phyloP scores from a whole-genome alignment of 35 echinoderm and acorn worm genomes.

The Apostichopus parvimensis region DNA sequence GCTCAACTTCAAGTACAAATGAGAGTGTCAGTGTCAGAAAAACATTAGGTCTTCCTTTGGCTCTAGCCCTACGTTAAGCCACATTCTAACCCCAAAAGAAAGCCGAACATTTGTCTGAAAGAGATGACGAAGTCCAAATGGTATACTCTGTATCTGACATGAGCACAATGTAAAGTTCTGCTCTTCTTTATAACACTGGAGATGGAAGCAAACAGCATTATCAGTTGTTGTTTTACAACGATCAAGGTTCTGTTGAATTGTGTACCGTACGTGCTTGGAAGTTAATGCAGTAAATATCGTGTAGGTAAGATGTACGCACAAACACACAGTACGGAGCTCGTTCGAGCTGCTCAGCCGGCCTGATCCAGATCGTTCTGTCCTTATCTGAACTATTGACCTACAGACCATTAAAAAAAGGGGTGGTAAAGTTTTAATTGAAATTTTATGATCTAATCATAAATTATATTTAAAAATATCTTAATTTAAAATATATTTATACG shows the following conservation, averaged over 20 bases:
- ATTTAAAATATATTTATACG: neutral
- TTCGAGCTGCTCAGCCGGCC: neutral
- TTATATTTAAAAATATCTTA: neutral
- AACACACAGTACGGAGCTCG: neutral
- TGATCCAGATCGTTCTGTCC: conserved; percentile 21
- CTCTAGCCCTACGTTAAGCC: neutral
- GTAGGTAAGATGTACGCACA: neutral
- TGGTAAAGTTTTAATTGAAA: neutral
- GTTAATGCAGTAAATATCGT: neutral
- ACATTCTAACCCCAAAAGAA: neutral
- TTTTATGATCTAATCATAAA: neutral
- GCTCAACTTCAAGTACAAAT: neutral
- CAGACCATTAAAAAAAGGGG: neutral
- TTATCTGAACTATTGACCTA: neutral
- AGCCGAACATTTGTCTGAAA: neutral
- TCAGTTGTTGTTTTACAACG: neutral
- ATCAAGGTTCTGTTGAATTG: neutral
- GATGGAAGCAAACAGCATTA: neutral
- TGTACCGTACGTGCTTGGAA: neutral
- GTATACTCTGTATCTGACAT: neutral
- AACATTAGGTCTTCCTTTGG: neutral
- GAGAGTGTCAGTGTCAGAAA: neutral
- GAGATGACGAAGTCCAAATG: neutral
- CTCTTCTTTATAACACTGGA: neutral
- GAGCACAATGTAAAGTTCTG: neutral